Evolutionary conservation across 1,140 invertebrate genomes (phyloP).

Genomic region (Teleogryllus occipitalis): DNA sequence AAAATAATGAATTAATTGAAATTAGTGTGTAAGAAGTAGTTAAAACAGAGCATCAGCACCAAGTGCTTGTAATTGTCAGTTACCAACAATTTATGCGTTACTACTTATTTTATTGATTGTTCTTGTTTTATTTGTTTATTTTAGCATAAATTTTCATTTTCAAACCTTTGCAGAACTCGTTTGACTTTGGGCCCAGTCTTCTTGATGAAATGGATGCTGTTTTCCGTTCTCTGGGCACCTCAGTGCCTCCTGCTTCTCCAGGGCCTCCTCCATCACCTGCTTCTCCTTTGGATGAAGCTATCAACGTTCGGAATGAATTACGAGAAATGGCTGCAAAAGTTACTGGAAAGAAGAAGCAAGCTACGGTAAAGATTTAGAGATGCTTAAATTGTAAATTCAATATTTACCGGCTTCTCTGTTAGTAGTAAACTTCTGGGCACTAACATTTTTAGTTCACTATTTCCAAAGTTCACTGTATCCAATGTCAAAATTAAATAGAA

Average conservation of each 20-base stretch:
- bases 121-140: too few species aligned
- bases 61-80: neutral
- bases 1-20: neutral
- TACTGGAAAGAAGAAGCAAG: slow-evolving; percentile 62
- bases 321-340: slow-evolving; percentile 54
- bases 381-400: too few species aligned
- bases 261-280: slow-evolving; percentile 33
- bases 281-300: slow-evolving; percentile 52
- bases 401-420: too few species aligned
- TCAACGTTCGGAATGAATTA: slow-evolving; percentile 62
- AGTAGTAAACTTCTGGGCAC: too few species aligned
- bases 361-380: slow-evolving; percentile 43
- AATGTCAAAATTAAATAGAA: too few species aligned
- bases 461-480: too few species aligned
- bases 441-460: too few species aligned
- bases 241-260: slow-evolving; percentile 34
- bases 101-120: too few species aligned
- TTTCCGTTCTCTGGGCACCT: slow-evolving; percentile 62
- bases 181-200: slow-evolving; percentile 87
- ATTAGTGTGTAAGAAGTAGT: neutral
- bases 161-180: slow-evolving; percentile 47
- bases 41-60: too few species aligned
- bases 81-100: neutral
- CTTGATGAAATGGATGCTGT: slow-evolving; percentile 94
- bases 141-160: neutral